Base-by-base conservation (phyloP, 2,888 invertebrate genomes). In the Petrophora chlorosata region DNA sequence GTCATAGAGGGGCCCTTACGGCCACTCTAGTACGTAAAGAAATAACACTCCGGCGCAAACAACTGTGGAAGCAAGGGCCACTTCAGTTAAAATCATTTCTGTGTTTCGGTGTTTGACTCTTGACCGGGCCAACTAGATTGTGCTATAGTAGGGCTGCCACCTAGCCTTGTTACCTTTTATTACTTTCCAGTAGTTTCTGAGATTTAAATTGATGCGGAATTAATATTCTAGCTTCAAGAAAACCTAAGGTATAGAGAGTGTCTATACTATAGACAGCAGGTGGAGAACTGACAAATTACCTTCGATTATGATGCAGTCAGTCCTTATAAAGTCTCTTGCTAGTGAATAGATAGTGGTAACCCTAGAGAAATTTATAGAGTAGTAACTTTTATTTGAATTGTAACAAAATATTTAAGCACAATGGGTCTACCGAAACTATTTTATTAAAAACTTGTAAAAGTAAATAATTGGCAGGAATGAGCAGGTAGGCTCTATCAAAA, bases 11-110 rank as follows among this genome's bases (percentile, higher is more conserved):
- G 36, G 30, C 42, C 23, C 56, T 36, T 52, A 52, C 32, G 36
- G 39, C 46, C 51, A 56, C 53, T 46, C 52, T 48, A 44, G 39
- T 40, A 50, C 44, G 50, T 35, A 50, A 57, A 54, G 53, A 53
- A 69, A 75, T 61, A 76, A 80, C 81, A 80, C 75, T 74, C 67
- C 36, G 56, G 58, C 43, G 64, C 70, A 77, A 80, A 80, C 76
- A 78, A 62, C 60, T 17, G 51, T 61, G 56, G 48, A 56, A 59
- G 70, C 49, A 59, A 70, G 73, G 66, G 67, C 59, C 79, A 67
- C 83, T 82, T 63, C 66, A 71, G 69, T 79, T 87, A 87, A 88
- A 88, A 88, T 82, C 78, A 79, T 85, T 87, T 76, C 75, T 69
- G 77, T 86, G 87, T 88, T 70, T 65, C 48, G 56, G 40, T 56